Percentiles rank a stretch among this genome's conserved stretches.
phyloP scores from a whole-genome alignment of 1,140 invertebrate genomes.

The Polypedilum vanderplanki region DNA sequence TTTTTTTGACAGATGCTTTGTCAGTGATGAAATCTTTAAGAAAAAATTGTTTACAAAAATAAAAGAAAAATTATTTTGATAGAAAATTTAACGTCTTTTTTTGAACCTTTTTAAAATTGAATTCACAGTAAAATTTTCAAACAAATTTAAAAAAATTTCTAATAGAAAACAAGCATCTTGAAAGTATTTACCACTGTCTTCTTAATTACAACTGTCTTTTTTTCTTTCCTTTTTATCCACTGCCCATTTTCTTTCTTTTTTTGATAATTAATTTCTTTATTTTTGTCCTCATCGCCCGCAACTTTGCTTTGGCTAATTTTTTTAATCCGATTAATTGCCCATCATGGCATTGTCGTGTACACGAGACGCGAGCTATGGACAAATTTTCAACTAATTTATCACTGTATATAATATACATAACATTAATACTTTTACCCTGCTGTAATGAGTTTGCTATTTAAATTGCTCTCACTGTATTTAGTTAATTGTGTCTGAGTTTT shows the following conservation, averaged over 20 bases:
- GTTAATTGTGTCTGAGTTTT: constrained; percentile 2
- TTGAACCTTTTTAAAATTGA: too few relatives aligned
- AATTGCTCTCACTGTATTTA: neutral
- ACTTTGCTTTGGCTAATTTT: neutral
- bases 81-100: too few relatives aligned
- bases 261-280: constrained; percentile 23
- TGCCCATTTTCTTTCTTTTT: neutral
- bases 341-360: neutral
- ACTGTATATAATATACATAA: neutral
- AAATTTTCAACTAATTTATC: constrained; percentile 20
- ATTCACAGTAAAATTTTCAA: too few relatives aligned
- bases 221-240: neutral
- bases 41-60: too few relatives aligned
- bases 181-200: neutral
- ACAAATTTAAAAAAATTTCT: too few relatives aligned
- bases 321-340: constrained; percentile 27
- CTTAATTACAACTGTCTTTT: neutral
- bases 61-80: too few relatives aligned
- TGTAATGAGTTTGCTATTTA: constrained; percentile 5
- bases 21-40: too few relatives aligned
- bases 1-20: too few relatives aligned
- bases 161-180: neutral
- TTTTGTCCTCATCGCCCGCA: neutral
- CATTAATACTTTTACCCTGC: neutral
- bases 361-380: neutral